Conservation (phyloP, 2,113 vertebrate genomes). For the Octodon degus region DNA sequence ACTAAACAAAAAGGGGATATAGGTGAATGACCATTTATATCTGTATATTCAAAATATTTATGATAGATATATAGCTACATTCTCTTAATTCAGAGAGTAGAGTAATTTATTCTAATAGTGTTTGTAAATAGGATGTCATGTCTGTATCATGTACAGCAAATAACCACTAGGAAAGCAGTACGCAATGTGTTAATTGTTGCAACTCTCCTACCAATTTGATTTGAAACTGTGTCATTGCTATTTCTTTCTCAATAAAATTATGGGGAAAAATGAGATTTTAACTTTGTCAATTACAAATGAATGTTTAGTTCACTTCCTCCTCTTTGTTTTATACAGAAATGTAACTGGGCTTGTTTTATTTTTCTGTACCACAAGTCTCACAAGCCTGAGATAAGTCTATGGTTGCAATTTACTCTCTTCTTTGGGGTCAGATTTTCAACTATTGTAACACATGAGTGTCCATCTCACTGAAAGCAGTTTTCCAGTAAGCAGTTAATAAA, state of each 20-base stretch:
- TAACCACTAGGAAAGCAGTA: no score
- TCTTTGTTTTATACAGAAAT: slow-evolving; percentile 1
- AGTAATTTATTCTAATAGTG: no score
- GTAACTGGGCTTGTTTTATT: background rate
- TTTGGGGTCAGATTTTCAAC: background rate
- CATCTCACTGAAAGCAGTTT: background rate
- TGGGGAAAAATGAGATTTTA: slow-evolving; percentile 54
- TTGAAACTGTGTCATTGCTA: no score
- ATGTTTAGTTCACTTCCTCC: slow-evolving; percentile 48
- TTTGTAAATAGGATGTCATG: no score
- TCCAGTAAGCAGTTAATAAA: slow-evolving; percentile 14
- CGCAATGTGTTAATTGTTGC: no score
- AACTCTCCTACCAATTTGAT: no score
- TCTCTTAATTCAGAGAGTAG: no score
- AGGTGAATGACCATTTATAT: no score
- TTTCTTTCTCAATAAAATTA: background rate
- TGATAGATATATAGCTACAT: no score
- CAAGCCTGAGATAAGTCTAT: background rate
- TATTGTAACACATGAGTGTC: background rate
- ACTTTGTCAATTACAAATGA: slow-evolving; percentile 24
- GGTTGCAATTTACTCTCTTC: background rate
- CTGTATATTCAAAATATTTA: no score
- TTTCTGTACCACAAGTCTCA: background rate
- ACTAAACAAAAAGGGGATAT: no score
- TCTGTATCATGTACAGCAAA: no score